Evolutionary conservation across 2,888 invertebrate species (phyloP).

Genomic region (Lottia scabra): DNA sequence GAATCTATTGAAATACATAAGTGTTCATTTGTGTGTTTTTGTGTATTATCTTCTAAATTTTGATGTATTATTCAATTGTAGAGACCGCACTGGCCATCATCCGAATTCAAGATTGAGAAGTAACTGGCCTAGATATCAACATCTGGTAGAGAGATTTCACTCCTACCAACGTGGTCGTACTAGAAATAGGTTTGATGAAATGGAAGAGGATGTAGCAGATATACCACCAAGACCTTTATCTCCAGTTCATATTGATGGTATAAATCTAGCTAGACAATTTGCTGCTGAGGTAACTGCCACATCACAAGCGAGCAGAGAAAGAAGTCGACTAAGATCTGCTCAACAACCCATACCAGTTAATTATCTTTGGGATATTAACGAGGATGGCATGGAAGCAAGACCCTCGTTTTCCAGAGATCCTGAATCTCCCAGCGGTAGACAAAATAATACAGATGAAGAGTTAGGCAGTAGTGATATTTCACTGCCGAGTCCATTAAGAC

Average conservation of each 20-base stretch:
- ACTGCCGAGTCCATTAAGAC: not conserved
- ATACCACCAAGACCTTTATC: slow-evolving; percentile 29
- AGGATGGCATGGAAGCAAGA: not conserved
- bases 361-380: not conserved
- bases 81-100: slow-evolving; percentile 8
- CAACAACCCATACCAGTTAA: not conserved
- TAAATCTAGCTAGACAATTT: slow-evolving; percentile 46
- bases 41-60: too few species aligned
- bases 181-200: slow-evolving; percentile 2
- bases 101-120: slow-evolving; percentile 8
- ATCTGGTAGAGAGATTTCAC: slow-evolving; percentile 31
- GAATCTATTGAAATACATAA: too few species aligned
- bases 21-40: too few species aligned
- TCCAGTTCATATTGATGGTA: slow-evolving; percentile 41
- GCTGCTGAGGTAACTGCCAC: slow-evolving; percentile 40
- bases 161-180: slow-evolving; percentile 25
- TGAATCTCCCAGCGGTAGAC: not conserved
- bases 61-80: not conserved
- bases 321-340: not conserved
- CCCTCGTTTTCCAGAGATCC: not conserved
- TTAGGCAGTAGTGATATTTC: not conserved
- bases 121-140: slow-evolving; percentile 33
- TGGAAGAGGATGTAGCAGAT: slow-evolving; percentile 1
- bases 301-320: slow-evolving; percentile 3
- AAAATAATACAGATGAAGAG: too few species aligned